These are phyloP conservation scores for Iguana delicatissima DNA, from an alignment of 2,797 vertebrate species.

Conservation along the genomic window DNA sequence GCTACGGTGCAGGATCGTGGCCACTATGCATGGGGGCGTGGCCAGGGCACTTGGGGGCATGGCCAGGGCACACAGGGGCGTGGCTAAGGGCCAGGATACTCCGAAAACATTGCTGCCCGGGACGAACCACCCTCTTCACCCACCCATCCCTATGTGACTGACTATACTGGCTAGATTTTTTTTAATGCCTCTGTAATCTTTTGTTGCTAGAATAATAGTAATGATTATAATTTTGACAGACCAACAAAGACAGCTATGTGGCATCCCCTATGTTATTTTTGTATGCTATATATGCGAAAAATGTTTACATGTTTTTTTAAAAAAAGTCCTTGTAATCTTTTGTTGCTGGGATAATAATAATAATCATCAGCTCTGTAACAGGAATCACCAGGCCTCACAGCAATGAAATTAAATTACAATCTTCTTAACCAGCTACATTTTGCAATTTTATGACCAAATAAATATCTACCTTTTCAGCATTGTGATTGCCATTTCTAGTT, in stretches of 20 bases:
- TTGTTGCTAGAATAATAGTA: no score
- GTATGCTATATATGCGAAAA: conserved; percentile 36
- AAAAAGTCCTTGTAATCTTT: conserved; percentile 22
- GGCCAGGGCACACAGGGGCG: no score
- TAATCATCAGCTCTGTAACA: conserved; percentile 48
- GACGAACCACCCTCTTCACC: no score
- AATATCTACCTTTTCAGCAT: conserved; percentile 27
- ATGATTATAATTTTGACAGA: no score
- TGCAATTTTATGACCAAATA: conserved; percentile 57
- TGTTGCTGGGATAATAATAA: conserved; percentile 52
- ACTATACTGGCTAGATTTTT: no score
- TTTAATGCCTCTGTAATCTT: neutral
- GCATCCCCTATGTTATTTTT: conserved; percentile 5
- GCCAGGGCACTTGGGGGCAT: no score
- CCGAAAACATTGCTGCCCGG: no score
- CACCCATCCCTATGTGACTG: no score
- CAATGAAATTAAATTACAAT: conserved; percentile 55
- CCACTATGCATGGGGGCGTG: no score
- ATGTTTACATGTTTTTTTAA: conserved; percentile 41
- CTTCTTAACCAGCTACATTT: conserved; percentile 52
- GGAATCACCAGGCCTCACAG: conserved; percentile 44
- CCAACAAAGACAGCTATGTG: conserved; percentile 27
- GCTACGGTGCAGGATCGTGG: no score
- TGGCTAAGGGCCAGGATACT: no score
- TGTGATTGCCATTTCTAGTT: conserved; percentile 22